Base-by-base conservation (phyloP, 1,140 invertebrate species). In the Ceratina calcarata region DNA sequence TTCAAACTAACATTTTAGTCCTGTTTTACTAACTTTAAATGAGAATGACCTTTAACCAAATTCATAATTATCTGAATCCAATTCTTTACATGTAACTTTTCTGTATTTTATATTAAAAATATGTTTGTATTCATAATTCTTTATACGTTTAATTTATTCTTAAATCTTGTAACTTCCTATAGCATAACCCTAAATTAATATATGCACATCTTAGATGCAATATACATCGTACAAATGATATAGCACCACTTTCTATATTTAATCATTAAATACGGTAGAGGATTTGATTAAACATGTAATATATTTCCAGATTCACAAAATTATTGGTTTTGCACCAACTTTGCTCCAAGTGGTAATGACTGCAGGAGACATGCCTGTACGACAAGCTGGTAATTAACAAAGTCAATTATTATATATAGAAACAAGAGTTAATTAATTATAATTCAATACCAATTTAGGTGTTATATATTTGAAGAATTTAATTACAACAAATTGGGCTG, bases 381-480 rank as follows among this genome's bases (percentile, higher is more conserved):
- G 98, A 83, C 98, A 99, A 95, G 98, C 99, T 82, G 98, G 97
- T 93, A 91, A 71, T 69, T 60, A 78, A 72, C 15, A 61, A 53
- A 6, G 55, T 49, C 53, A 32, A 20, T 67, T 53, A 10, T 12
- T 69, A 45, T 64, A 8, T 53, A 61, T 53, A 18, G 7, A 55
- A 77, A 24, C 2, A 37, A 27, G 6, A 82, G 51, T 66, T 58
- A 70, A 51, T 49, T 49, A 22, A 49, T n/a, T 20, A 62, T 70
- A 12, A 78, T 71, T 24, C 6, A 37, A 70, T 76, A 53, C 2
- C 6, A 49, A 90, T 91, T 27, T 75, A 95, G 95, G 96, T 90
- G 98, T 97, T 45, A 98, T 99, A 84, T 99, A 99, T 94, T 93
- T 99, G 64, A 99, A 99, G 93, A 99, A 99, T 94, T 94, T 99